Evolutionary conservation across 2,888 invertebrate genomes (phyloP).

Genomic region (Pasiphila rectangulata): DNA sequence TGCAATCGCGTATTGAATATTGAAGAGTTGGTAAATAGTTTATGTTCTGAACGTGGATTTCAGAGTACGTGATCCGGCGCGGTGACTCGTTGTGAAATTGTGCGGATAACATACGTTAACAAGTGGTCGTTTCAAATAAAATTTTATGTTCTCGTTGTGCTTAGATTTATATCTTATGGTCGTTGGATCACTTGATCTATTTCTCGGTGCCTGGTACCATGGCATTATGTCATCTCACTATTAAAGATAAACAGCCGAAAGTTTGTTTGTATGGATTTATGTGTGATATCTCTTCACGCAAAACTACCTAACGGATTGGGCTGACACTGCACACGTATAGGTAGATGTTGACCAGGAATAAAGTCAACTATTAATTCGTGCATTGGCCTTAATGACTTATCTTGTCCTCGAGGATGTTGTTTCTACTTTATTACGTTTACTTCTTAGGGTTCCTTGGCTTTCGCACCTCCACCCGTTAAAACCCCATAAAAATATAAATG

Average conservation of each 20-base stretch:
- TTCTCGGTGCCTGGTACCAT: conserved; percentile 26
- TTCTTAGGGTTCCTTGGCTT: too few species aligned
- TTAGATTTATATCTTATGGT: conserved; percentile 64
- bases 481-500: conserved; percentile 28
- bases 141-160: conserved; percentile 64
- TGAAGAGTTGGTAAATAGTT: conserved; percentile 79
- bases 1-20: conserved; percentile 80
- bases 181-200: conserved; percentile 53
- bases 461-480: conserved; percentile 31
- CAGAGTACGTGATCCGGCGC: conserved; percentile 73
- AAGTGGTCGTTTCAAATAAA: conserved; percentile 69
- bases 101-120: conserved; percentile 69
- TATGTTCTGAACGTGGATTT: conserved; percentile 77
- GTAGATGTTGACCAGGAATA: too few species aligned
- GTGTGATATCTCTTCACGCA: too few species aligned
- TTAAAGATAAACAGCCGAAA: too few species aligned
- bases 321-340: too few species aligned
- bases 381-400: conserved; percentile 1
- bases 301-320: too few species aligned
- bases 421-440: too few species aligned
- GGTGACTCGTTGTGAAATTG: conserved; percentile 70
- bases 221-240: neutral
- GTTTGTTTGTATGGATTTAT: too few species aligned
- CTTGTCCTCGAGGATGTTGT: neutral
- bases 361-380: neutral